These are phyloP conservation scores for Plutella xylostella DNA, from an alignment of 2,888 invertebrate species.

Conservation along the genomic window DNA sequence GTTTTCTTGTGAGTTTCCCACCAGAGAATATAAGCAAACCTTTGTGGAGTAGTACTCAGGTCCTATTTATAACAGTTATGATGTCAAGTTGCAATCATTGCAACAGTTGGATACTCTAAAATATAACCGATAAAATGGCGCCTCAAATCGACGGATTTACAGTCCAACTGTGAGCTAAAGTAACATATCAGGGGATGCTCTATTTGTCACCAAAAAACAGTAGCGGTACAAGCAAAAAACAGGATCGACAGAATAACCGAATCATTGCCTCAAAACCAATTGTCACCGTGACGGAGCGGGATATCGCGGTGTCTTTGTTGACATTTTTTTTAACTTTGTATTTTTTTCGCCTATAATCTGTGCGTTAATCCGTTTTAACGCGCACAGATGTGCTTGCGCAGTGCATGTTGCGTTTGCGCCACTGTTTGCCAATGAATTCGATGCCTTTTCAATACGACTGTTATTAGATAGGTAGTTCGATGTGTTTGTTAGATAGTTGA, in stretches of 20 bases:
- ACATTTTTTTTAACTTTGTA: too few relatives aligned
- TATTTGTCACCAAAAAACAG: conserved; percentile 32
- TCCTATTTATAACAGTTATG: too few relatives aligned
- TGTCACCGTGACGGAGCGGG: conserved; percentile 56
- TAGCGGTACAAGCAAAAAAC: conserved; percentile 36
- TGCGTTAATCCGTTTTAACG: conserved; percentile 64
- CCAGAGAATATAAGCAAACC: too few relatives aligned
- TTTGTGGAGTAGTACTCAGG: too few relatives aligned
- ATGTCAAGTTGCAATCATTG: too few relatives aligned
- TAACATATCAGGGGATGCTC: conserved; percentile 19
- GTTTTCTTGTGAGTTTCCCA: conserved; percentile 10
- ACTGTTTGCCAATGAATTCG: background rate
- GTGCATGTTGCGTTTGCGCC: conserved; percentile 31
- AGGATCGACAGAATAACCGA: conserved; percentile 36
- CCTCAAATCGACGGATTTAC: too few relatives aligned
- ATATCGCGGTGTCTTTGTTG: conserved; percentile 54
- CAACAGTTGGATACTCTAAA: too few relatives aligned
- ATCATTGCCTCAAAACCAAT: conserved; percentile 55
- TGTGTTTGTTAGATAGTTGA: background rate
- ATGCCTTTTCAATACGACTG: conserved; percentile 1
- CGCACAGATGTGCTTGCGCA: conserved; percentile 55
- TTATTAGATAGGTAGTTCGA: background rate
- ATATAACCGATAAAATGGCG: too few relatives aligned
- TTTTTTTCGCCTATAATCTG: conserved; percentile 60
- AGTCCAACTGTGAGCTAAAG: too few relatives aligned